Conservation (phyloP, 2,888 invertebrate genomes). For the Alloscopus bannaensis region DNA sequence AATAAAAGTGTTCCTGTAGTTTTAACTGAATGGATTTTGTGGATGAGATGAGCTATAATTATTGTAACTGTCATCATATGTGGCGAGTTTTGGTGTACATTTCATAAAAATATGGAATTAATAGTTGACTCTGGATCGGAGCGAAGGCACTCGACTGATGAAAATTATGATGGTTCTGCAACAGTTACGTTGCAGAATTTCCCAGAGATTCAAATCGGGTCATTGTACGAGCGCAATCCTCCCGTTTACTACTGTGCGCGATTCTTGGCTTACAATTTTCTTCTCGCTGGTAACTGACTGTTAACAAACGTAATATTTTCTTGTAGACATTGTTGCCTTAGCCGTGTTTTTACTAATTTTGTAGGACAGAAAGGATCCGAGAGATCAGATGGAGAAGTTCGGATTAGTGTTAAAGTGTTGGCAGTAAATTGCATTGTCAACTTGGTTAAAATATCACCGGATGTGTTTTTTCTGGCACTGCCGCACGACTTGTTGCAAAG, state of each 20-base stretch:
- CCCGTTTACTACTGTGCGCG: slow-evolving; percentile 85
- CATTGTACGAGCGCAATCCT: slow-evolving; percentile 80
- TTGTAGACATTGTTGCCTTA: neutral
- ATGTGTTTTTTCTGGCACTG: slow-evolving; percentile 81
- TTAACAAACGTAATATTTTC: slow-evolving; percentile 1
- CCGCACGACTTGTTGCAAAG: slow-evolving; percentile 74
- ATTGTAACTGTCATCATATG: no score
- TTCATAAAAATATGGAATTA: no score
- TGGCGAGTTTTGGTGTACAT: no score
- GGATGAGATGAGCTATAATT: no score
- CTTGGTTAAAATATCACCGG: slow-evolving; percentile 85
- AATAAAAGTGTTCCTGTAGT: no score
- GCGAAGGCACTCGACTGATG: slow-evolving; percentile 75
- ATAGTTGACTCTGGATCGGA: no score
- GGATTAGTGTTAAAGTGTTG: slow-evolving; percentile 94
- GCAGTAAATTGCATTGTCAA: slow-evolving; percentile 88
- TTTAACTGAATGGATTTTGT: no score
- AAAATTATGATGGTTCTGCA: no score
- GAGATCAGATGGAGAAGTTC: slow-evolving; percentile 84
- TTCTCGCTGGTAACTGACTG: slow-evolving; percentile 79
- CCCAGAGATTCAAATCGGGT: slow-evolving; percentile 82
- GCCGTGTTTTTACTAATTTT: slow-evolving; percentile 7
- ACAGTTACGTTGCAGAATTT: slow-evolving; percentile 74
- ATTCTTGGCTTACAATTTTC: slow-evolving; percentile 83
- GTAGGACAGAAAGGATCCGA: slow-evolving; percentile 77